Evolutionary conservation across 2,797 vertebrate genomes (phyloP), one percentile per base, ranked within the genome.

Genomic region (Malacoraja senta): DNA sequence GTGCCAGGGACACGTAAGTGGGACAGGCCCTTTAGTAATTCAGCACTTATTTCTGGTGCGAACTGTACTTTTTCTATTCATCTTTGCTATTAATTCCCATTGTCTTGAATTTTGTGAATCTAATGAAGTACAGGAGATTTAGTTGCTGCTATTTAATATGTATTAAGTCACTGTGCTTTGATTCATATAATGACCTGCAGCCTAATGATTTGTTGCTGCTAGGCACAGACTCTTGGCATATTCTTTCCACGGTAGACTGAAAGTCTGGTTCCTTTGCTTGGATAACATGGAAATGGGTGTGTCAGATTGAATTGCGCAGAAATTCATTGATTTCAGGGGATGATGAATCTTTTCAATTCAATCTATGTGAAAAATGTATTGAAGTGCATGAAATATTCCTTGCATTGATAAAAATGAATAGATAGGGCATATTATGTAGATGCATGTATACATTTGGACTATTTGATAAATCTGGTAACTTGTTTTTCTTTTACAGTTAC

Each of bases 401-500:
- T 72, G 32, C 3, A 4, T 12, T 72, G 15, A 91, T 71, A 68
- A 8, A 53, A 21, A 17, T 1, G 32, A 17, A 17, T 68, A 8
- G 21, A 35, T 19, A 24, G 65, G 1, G 68, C 8, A 24, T 8
- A 21, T 91, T 44, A 21, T 17, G 24, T 74, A 15, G 38, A 38
- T 91, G 58, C 10, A 58, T 79, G 12, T 19, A n/a, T 88, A 4
- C 26, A 72, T 91, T 79, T 35, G 17, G 65, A 4, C 32, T 74
- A 53, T 80, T 71, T 80, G 26, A 21, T 84, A 58, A 93, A 71
- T n/a, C 65, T 71, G n/a, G 35, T 19, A 58, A 65, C 32, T 93
- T 90, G 94, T 0, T 95, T 94, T 95, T 95, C 93, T 96, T 93
- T 96, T 95, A 86, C 96, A 98, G 97, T 98, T 95, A 98, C 97